Base-by-base conservation (phyloP, 1,140 invertebrate species). In the Brachionus koreanus region DNA sequence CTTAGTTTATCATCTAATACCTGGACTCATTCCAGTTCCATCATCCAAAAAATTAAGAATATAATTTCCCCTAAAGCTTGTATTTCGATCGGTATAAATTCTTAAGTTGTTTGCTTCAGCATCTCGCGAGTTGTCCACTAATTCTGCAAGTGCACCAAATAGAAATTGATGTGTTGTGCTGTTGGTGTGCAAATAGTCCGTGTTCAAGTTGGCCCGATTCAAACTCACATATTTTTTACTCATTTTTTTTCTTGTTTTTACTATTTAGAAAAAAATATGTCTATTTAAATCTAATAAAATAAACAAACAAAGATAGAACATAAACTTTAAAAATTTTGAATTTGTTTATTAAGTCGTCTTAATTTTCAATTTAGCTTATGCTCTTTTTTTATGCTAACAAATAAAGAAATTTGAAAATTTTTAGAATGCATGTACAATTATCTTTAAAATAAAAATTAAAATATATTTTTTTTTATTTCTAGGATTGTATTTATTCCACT, bases 61-160 rank as follows among this genome's bases (percentile, higher is more conserved):
- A 83, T 86, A 87, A n/a, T 86, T 86, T 52, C 88, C 88, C 46
- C 87, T 84, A 9, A 87, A 76, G 19, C 83, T 83, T 42, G 84
- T 83, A 83, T 87, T 85, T 43, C 83, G 81, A 29, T 85, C 87
- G 87, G 85, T 82, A 16, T 82, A 82, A 19, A 83, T 83, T 33
- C 75, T 16, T 9, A 75, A 25, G 63, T 33, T 43, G 5, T 61
- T 35, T 7, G 82, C 69, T n/a, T 65, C 57, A 4, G 82, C 82
- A 67, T 83, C 82, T 23, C 72, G 25, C 43, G 87, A 85, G 86
- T 89, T 89, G 82, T 89, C 88, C 4, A 89, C 84, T 74, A 89
- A 83, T 83, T 89, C 88, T 49, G 88, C 88, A 72, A 89, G 79
- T n/a, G 88, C 88, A 57, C 88, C 88, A 86, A 89, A 89, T n/a